Evolutionary conservation across 2,113 vertebrate species (phyloP), one percentile per base, ranked within the genome.

Genomic region (Grallaria varia): DNA sequence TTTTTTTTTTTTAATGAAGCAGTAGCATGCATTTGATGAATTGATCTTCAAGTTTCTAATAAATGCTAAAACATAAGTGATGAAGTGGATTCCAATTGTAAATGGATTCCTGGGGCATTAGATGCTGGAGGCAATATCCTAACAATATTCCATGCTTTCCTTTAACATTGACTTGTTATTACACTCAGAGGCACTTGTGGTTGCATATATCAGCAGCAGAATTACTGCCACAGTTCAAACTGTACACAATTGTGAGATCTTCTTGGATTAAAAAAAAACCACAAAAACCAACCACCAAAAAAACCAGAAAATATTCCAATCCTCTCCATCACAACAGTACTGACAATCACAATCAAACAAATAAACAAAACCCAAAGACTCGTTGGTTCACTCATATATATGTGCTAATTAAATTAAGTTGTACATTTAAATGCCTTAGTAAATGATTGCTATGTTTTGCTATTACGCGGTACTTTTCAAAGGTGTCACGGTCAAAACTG

Each of bases 1-100:
- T 69, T 50, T 80, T 77, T 71, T 25, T 33, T 33, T 15, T 37
- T 58, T 44, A 40, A 52, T 58, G 50, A 42, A 64, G 14, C 19
- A 80, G 30, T 4, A 83, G 24, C 19, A 67, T 82, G n/a, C 63
- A 78, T 93, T 91, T 97, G 93, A 82, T 88, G 87, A 88, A 95
- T 77, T 62, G 47, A 66, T 93, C 18, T 95, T 93, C 58, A 88
- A 47, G 88, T 50, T 96, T 37, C 59, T 84, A 85, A 56, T 92
- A 96, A 84, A 84, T 0, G 0, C 37, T 87, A 96, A 93, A 95
- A 91, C 13, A 64, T 56, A 94, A 96, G 30, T 80, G 52, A 50
- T 68, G 22, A 21, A 95, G 59, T 68, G 28, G 69, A 64, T 93
- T 93, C 62, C 79, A 67, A 63, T 67, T 60, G 63, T 60, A 42